A percentile compares a stretch with the other conserved stretches of the same genome.
Conservation (phyloP, 2,888 invertebrate genomes). For the Tipula confusa region DNA sequence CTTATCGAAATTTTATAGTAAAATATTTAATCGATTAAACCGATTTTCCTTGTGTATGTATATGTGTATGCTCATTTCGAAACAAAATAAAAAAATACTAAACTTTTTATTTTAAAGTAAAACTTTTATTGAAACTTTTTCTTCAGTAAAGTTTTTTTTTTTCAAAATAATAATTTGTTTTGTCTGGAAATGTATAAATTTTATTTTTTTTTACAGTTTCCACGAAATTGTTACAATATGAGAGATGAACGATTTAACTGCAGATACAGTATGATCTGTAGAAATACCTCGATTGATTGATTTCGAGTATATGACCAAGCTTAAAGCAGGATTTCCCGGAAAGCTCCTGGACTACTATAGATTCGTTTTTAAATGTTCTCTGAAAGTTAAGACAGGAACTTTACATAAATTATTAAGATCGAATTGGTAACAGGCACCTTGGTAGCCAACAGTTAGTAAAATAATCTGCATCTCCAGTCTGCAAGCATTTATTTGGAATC, state of each 20-base stretch:
- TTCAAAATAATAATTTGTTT: conserved; percentile 7
- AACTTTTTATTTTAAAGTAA: not conserved
- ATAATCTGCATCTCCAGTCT: no score
- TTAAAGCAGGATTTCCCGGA: no score
- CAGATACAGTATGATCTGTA: no score
- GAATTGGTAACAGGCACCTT: no score
- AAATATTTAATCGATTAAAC: not conserved
- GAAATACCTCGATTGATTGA: no score
- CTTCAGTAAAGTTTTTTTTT: not conserved
- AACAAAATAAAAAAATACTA: not conserved
- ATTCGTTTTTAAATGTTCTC: no score
- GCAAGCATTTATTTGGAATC: no score
- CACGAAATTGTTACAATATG: not conserved
- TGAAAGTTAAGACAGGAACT: no score
- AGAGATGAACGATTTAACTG: not conserved
- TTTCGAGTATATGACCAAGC: no score
- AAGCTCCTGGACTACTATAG: no score
- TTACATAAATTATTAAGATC: no score
- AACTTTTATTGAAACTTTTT: not conserved
- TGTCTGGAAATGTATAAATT: not conserved
- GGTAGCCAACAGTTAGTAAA: no score
- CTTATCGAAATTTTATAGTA: conserved; percentile 8
- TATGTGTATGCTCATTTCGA: not conserved
- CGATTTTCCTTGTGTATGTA: not conserved
- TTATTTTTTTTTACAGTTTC: not conserved